phyloP scores from a whole-genome alignment of 2,888 invertebrate species.

The Leptopilina syphax region DNA sequence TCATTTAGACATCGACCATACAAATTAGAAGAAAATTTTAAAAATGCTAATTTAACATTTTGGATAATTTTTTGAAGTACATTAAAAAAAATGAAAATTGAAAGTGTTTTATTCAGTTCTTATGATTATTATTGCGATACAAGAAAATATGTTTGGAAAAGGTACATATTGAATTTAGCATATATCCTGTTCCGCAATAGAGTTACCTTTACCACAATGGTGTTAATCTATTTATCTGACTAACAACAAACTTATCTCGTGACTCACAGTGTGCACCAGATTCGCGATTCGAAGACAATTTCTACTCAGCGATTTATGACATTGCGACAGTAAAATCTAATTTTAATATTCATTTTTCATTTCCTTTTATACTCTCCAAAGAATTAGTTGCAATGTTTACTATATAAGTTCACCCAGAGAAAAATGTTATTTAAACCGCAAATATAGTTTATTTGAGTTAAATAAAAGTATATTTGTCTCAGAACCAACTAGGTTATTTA shows the following conservation, averaged over 20 bases:
- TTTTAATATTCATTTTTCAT: background rate
- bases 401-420: too few relatives aligned
- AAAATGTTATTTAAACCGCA: too few relatives aligned
- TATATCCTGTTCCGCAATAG: constrained; percentile 58
- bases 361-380: background rate
- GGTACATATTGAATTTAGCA: constrained; percentile 30
- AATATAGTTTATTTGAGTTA: too few relatives aligned
- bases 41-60: too few relatives aligned
- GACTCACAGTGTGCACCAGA: constrained; percentile 59
- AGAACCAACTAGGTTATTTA: too few relatives aligned
- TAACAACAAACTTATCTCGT: constrained; percentile 70
- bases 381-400: too few relatives aligned
- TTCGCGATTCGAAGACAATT: too few relatives aligned
- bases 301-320: background rate
- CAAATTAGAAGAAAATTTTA: too few relatives aligned
- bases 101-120: background rate
- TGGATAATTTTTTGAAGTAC: too few relatives aligned
- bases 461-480: too few relatives aligned
- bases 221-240: constrained; percentile 73
- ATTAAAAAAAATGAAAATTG: background rate
- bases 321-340: background rate
- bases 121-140: background rate
- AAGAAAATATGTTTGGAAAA: background rate
- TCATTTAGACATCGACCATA: too few relatives aligned
- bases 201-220: constrained; percentile 62